Evolutionary conservation across 2,888 invertebrate genomes (phyloP).

Genomic region (Aporophyla nigra): DNA sequence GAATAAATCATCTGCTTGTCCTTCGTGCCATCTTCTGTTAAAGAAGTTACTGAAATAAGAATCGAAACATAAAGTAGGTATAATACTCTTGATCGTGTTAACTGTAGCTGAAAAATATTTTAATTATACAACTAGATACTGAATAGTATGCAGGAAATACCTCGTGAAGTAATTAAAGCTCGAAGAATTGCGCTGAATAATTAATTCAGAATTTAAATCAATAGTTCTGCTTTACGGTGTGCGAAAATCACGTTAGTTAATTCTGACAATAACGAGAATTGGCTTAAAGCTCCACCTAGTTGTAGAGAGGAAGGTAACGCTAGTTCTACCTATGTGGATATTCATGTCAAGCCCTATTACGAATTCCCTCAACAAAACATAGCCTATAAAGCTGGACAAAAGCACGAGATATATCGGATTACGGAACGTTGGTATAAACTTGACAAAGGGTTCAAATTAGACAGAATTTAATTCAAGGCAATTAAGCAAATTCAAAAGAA

Average conservation of each 20-base stretch:
- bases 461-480: constrained; percentile 54
- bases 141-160: neutral
- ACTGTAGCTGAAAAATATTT: constrained; percentile 3
- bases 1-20: constrained; percentile 51
- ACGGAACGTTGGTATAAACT: constrained; percentile 29
- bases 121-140: neutral
- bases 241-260: constrained; percentile 10
- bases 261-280: constrained; percentile 5
- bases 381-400: constrained; percentile 35
- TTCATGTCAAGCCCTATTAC: constrained; percentile 27
- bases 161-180: constrained; percentile 1
- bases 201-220: constrained; percentile 13
- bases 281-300: constrained; percentile 29
- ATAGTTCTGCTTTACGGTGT: constrained; percentile 4
- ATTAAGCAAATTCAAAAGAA: constrained; percentile 57
- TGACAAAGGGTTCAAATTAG: constrained; percentile 62
- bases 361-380: constrained; percentile 25
- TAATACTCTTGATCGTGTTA: neutral
- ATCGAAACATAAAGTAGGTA: constrained; percentile 8
- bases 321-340: constrained; percentile 12
- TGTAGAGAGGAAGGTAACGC: constrained; percentile 10
- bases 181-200: neutral
- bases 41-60: constrained; percentile 23
- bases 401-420: constrained; percentile 41
- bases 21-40: constrained; percentile 23